Evolutionary conservation across 2,113 vertebrate genomes (phyloP).

Genomic region (Tychaedon coryphoeus): DNA sequence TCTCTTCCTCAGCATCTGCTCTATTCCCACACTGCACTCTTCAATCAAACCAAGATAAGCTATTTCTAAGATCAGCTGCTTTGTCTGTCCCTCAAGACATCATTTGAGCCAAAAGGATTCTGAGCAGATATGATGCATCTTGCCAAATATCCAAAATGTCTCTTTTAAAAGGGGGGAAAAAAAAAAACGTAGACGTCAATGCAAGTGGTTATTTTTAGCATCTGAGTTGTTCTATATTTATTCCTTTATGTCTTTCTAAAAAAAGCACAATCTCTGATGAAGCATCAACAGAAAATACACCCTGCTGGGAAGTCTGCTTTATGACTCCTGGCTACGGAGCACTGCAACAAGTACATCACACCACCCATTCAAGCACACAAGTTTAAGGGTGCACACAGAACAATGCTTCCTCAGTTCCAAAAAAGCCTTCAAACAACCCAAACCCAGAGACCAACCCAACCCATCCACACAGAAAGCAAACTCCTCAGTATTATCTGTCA

Average conservation of each 20-base stretch:
- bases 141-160: conserved; percentile 12
- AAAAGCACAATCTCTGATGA: background rate
- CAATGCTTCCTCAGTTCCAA: background rate
- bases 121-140: background rate
- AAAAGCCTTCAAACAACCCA: background rate
- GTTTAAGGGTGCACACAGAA: background rate
- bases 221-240: conserved; percentile 26
- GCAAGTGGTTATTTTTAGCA: conserved; percentile 23
- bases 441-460: background rate
- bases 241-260: conserved; percentile 11
- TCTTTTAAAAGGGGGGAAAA: background rate
- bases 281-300: background rate
- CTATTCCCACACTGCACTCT: background rate
- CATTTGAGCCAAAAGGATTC: background rate
- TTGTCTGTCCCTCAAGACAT: background rate
- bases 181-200: background rate
- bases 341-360: background rate
- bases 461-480: background rate
- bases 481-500: background rate
- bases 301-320: background rate
- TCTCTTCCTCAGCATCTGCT: background rate
- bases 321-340: background rate
- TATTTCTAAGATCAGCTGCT: conserved; percentile 26
- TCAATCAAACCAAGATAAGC: conserved; percentile 30
- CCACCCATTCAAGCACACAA: background rate